Percentiles rank a stretch among this genome's conserved stretches.
Evolutionary conservation across 2,888 invertebrate genomes (phyloP).

Genomic region (Therioaphis trifolii): DNA sequence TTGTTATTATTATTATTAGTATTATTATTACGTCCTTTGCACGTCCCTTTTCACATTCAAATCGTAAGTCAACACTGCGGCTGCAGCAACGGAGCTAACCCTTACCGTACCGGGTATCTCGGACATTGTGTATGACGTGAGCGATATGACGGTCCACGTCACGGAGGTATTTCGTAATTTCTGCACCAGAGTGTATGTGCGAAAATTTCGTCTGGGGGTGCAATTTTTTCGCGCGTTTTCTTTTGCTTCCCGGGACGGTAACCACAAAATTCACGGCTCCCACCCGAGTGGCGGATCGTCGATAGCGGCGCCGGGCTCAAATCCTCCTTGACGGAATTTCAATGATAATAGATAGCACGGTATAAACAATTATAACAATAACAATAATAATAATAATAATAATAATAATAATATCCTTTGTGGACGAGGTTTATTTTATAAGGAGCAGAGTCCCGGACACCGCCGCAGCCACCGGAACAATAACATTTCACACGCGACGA

Average conservation of each 20-base stretch:
- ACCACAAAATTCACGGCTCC: neutral
- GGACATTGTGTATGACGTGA: neutral
- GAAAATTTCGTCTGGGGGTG: neutral
- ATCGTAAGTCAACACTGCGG: constrained; percentile 31
- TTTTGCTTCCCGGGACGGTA: neutral
- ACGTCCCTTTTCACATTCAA: constrained; percentile 32
- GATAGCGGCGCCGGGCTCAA: neutral
- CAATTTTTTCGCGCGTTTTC: neutral
- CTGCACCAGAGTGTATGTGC: no score
- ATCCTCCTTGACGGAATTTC: constrained; percentile 51
- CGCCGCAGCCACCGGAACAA: constrained; percentile 33
- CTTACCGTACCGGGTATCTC: neutral
- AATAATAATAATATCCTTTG: neutral
- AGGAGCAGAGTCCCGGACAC: neutral
- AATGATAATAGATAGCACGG: neutral
- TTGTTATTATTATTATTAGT: neutral
- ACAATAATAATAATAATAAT: no score
- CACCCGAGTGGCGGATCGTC: neutral
- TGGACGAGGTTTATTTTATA: neutral
- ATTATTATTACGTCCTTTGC: neutral
- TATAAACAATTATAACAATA: no score
- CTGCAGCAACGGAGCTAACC: neutral
- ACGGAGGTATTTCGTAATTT: neutral
- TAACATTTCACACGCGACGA: constrained; percentile 26
- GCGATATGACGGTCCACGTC: no score